Conservation (phyloP, 2,888 invertebrate species). For the Auanema sp. region DNA sequence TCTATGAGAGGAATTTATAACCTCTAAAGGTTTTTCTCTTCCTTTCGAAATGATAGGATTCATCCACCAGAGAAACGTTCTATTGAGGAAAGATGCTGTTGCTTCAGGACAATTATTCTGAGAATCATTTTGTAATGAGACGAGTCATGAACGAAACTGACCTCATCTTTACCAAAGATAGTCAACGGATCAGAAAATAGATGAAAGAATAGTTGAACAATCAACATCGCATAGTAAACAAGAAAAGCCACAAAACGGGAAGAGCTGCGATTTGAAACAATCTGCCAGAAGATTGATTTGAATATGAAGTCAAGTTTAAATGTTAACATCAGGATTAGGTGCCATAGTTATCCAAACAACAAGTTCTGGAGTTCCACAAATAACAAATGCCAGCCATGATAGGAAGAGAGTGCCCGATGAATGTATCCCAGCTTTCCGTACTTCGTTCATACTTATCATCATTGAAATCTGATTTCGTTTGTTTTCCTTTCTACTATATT, state of each 20-base stretch:
- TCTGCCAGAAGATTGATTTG: conserved; percentile 42
- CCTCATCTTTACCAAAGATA: conserved; percentile 19
- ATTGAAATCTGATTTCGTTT: conserved; percentile 27
- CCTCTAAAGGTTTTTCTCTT: conserved; percentile 44
- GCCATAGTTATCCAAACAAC: conserved; percentile 54
- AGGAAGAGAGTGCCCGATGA: conserved; percentile 87
- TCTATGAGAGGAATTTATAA: background rate
- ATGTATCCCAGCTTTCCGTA: conserved; percentile 81
- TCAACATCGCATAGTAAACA: conserved; percentile 55
- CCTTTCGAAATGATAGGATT: conserved; percentile 46
- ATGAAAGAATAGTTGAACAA: conserved; percentile 48
- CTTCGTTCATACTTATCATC: conserved; percentile 39
- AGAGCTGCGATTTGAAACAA: conserved; percentile 47
- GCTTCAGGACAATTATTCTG: conserved; percentile 50
- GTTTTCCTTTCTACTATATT: background rate
- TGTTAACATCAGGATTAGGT: conserved; percentile 44
- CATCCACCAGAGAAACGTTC: conserved; percentile 57
- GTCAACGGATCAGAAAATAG: conserved; percentile 51
- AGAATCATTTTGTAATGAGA: background rate
- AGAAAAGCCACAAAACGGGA: conserved; percentile 53
- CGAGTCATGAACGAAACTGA: background rate
- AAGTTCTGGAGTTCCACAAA: conserved; percentile 73
- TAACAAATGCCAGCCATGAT: conserved; percentile 81
- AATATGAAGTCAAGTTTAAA: conserved; percentile 13
- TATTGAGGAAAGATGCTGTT: conserved; percentile 53